Evolutionary conservation across 2,888 invertebrate genomes (phyloP), one percentile per base, ranked within the genome.

Genomic region (Erpobdella octoculata): DNA sequence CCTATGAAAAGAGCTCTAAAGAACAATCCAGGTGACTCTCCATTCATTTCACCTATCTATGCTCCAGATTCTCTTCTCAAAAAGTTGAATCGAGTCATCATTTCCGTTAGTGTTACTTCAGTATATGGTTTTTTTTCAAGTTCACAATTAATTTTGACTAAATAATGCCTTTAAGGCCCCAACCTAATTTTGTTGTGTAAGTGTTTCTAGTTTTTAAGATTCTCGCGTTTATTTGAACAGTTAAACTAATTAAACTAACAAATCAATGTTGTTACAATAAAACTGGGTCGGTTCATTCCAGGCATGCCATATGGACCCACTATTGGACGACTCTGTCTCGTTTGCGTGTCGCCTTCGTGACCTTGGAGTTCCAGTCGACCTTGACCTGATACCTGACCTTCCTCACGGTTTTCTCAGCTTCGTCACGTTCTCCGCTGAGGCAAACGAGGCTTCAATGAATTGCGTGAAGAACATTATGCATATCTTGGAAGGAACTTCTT

Each of bases 391-490:
- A 3, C 88, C 91, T 74, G 92, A 91, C 1, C 85, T 98, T 58
- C 95, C 96, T 0, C 98, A 98, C 82, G 98, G 97, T 46, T 98
- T 97, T 85, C 88, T 98, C 58, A 97, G 94, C 85, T 92, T 98
- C 77, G 80, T 82, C 5, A 78, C 84, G 31, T 86, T 93, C 80
- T 93, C 92, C 75, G 90, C 89, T 83, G 93, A 93, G 85, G 93
- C 93, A 1, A 88, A 89, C 81, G 89, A 90, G 77, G 74, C 58
- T 9, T 73, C 73, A 28, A 61, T 61, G 28, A 38, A 62, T 28
- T 80, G 77, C 59, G 21, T 66, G 46, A 33, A 66, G 15, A 62
- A 62, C 33, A 33, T 62, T 2, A 62, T 33, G 35, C 33, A n/a
- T n/a, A 2, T 62, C n/a, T 31, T 62, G 31, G 25, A 62, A n/a